phyloP scores from a whole-genome alignment of 2,888 invertebrate species.

The Tyria jacobaeae region DNA sequence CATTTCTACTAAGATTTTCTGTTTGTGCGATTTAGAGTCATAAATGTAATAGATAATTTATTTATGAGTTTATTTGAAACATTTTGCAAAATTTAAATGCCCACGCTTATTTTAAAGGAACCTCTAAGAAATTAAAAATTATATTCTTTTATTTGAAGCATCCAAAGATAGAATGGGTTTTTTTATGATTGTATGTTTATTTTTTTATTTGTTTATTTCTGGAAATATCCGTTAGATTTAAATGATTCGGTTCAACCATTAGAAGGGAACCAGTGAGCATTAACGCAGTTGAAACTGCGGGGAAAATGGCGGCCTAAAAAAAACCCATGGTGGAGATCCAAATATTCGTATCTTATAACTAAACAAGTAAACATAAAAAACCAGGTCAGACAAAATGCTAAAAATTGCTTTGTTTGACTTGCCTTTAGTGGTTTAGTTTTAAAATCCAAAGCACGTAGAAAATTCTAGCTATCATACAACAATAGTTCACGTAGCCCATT shows the following conservation, averaged over 20 bases:
- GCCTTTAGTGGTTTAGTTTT: conserved; percentile 27
- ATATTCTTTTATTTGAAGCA: too few relatives aligned
- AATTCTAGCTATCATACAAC: conserved; percentile 32
- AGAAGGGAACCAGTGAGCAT: too few relatives aligned
- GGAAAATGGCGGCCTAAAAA: too few relatives aligned
- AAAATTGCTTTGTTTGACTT: conserved; percentile 17
- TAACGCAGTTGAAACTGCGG: too few relatives aligned
- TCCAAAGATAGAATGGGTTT: too few relatives aligned
- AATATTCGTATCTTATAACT: neutral
- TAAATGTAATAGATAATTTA: conserved; percentile 10
- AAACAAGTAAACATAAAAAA: too few relatives aligned
- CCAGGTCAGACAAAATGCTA: neutral
- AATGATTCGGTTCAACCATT: too few relatives aligned
- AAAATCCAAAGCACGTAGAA: conserved; percentile 36
- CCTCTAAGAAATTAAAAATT: too few relatives aligned
- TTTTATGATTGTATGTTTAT: too few relatives aligned
- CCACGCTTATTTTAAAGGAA: neutral
- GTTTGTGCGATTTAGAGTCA: conserved; percentile 18
- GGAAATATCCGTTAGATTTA: too few relatives aligned
- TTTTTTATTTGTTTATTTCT: too few relatives aligned
- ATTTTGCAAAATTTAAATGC: neutral
- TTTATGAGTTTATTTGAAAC: neutral
- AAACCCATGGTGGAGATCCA: too few relatives aligned
- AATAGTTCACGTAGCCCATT: conserved; percentile 37
- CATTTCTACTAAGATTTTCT: conserved; percentile 19